These are phyloP conservation scores for Pteromalus puparum DNA, from an alignment of 1,140 invertebrate species.

Conservation along the genomic window DNA sequence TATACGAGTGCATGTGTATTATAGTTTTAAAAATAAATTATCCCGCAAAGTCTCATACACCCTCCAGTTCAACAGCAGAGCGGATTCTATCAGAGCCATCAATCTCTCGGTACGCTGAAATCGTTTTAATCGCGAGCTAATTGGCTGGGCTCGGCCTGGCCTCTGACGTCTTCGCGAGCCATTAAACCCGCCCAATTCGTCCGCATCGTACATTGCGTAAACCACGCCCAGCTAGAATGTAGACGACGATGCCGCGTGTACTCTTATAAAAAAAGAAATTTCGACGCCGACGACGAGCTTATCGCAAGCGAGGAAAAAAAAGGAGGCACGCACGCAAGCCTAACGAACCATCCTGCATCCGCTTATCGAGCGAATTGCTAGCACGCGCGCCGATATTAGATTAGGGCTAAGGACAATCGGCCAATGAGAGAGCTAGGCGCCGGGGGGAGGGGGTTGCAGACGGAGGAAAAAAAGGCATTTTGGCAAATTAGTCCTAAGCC, in stretches of 20 bases:
- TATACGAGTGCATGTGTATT: too few species aligned
- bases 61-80: too few species aligned
- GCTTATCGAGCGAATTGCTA: not conserved
- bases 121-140: constrained; percentile 3
- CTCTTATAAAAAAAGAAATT: not conserved
- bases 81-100: not conserved
- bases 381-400: constrained; percentile 10
- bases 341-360: constrained; percentile 8
- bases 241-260: not conserved
- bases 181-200: not conserved
- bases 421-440: not conserved
- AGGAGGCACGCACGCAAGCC: not conserved
- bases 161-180: not conserved
- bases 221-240: not conserved
- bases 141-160: not conserved
- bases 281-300: not conserved
- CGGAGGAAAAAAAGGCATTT: constrained; percentile 50
- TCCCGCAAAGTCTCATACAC: too few species aligned
- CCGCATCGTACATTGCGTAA: not conserved
- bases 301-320: not conserved
- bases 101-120: not conserved
- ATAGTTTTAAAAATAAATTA: too few species aligned
- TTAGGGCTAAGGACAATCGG: constrained; percentile 1
- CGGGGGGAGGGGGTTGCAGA: too few species aligned
- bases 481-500: constrained; percentile 58